Percentiles rank a stretch among this genome's conserved stretches.
phyloP scores from a whole-genome alignment of 2,797 vertebrate species.

The Bradypus variegatus region DNA sequence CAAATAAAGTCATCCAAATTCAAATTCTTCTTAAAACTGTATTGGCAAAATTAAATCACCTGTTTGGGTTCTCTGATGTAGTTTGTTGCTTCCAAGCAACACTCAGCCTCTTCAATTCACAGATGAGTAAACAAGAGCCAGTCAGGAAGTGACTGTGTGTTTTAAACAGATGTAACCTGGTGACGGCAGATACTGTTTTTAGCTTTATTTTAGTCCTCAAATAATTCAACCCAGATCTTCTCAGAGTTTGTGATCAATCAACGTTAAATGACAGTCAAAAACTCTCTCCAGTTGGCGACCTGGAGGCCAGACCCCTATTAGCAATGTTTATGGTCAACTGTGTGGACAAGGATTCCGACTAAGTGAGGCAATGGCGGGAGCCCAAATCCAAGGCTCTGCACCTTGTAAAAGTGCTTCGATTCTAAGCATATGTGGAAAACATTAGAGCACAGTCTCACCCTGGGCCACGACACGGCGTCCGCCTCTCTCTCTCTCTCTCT shows the following conservation, averaged over 20 bases:
- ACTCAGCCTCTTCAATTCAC: not conserved
- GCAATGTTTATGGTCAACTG: no score
- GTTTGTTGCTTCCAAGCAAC: not conserved
- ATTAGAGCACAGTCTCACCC: no score
- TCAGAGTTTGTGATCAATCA: not conserved
- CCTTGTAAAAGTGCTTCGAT: not conserved
- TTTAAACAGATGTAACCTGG: not conserved
- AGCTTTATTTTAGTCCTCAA: not conserved
- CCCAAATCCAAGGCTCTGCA: not conserved
- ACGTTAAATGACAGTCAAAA: not conserved
- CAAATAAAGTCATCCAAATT: not conserved
- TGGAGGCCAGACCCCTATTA: not conserved
- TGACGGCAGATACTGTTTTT: not conserved
- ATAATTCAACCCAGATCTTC: not conserved
- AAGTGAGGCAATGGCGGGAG: no score
- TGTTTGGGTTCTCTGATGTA: not conserved
- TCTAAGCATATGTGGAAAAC: not conserved
- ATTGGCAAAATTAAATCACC: not conserved
- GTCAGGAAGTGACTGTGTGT: not conserved
- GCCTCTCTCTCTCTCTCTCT: rapidly evolving
- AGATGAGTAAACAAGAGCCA: not conserved
- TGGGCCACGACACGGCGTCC: rapidly evolving
- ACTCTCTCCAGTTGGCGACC: not conserved
- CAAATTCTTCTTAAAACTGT: not conserved
- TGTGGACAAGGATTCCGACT: not conserved